phyloP scores from a whole-genome alignment of 2,888 invertebrate genomes.

The Heliconius sara region DNA sequence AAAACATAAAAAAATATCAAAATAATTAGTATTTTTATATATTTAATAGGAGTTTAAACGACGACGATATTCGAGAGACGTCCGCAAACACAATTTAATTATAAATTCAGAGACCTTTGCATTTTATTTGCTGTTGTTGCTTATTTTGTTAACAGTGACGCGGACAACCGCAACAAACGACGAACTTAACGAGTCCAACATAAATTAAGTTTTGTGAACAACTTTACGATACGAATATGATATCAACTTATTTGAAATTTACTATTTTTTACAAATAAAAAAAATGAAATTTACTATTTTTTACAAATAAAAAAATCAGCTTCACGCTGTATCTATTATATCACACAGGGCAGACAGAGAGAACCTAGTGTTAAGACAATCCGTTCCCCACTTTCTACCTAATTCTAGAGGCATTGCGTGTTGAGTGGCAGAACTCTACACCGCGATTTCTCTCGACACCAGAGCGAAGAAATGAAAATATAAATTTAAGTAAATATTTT shows the following conservation, averaged over 20 bases:
- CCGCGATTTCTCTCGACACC: too few relatives aligned
- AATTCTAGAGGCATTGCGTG: too few relatives aligned
- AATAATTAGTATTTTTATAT: neutral
- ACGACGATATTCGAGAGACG: constrained; percentile 9
- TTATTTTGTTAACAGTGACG: constrained; percentile 20
- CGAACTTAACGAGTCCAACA: neutral
- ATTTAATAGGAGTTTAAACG: neutral
- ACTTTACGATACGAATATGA: constrained; percentile 5
- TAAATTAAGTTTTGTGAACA: constrained; percentile 9
- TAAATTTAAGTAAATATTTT: too few relatives aligned
- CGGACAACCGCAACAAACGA: constrained; percentile 1
- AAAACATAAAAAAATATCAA: neutral
- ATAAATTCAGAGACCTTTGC: constrained; percentile 22
- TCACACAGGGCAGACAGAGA: too few relatives aligned
- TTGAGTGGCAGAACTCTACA: too few relatives aligned
- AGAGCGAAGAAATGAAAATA: too few relatives aligned
- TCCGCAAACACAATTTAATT: constrained; percentile 22
- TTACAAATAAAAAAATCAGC: too few relatives aligned
- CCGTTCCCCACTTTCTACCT: too few relatives aligned
- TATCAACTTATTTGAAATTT: neutral
- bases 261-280: neutral
- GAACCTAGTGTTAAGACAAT: too few relatives aligned
- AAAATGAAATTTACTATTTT: neutral
- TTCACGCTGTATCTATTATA: too few relatives aligned
- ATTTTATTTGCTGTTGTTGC: constrained; percentile 20